Conservation (phyloP, 2,113 vertebrate genomes). For the Ciconia stormi region DNA sequence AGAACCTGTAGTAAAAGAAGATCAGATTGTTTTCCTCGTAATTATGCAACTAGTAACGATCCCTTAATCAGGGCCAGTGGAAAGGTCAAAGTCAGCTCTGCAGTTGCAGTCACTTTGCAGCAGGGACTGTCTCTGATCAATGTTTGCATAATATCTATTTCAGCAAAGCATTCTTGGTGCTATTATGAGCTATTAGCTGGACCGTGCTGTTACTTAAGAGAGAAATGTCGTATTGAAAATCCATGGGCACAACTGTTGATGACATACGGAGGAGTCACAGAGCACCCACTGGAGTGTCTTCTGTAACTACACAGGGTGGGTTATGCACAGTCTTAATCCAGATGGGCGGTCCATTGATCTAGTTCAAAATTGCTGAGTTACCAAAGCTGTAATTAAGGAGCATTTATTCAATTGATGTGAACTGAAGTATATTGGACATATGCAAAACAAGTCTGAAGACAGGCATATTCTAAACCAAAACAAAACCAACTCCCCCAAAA, state of each 20-base stretch:
- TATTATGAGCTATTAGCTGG: background rate
- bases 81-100: background rate
- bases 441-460: background rate
- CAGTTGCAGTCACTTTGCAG: background rate
- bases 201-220: background rate
- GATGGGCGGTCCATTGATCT: background rate
- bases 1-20: background rate
- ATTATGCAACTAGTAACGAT: background rate
- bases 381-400: background rate
- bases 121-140: background rate
- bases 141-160: background rate
- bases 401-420: background rate
- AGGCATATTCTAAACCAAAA: background rate
- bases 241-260: background rate
- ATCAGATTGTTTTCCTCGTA: background rate
- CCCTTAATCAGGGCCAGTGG: background rate
- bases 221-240: background rate
- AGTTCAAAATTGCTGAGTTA: background rate
- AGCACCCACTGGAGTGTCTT: background rate
- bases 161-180: background rate
- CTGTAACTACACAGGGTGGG: background rate
- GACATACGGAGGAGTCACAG: background rate
- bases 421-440: background rate
- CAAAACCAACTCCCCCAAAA: background rate
- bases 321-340: background rate